These are phyloP conservation scores for Argentina silus DNA, from an alignment of 2,797 vertebrate species.

Conservation along the genomic window DNA sequence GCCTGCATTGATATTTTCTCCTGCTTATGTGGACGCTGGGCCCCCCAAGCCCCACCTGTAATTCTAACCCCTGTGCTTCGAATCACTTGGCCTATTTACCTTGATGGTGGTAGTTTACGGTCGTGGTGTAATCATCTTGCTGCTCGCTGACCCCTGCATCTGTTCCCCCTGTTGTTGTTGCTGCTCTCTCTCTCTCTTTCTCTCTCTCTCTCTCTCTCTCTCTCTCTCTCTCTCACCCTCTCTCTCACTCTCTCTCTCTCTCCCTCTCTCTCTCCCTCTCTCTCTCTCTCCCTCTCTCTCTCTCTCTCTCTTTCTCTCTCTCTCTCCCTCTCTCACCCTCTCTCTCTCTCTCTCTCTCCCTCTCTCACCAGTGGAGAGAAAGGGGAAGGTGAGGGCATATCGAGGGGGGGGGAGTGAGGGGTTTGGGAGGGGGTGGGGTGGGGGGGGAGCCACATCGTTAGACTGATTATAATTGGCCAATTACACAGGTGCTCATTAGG, in stretches of 20 bases:
- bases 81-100: background rate
- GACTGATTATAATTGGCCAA: slow-evolving; percentile 52
- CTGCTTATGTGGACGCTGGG: too few species aligned
- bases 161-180: background rate
- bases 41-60: too few species aligned
- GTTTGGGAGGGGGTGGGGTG: background rate
- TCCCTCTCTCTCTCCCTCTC: too few species aligned
- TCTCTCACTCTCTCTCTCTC: background rate
- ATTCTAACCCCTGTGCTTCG: too few species aligned
- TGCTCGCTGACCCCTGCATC: background rate
- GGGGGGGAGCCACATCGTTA: slow-evolving; percentile 21
- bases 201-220: background rate
- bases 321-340: too few species aligned
- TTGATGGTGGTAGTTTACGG: background rate
- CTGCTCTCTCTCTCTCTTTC: background rate
- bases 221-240: too few species aligned
- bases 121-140: background rate
- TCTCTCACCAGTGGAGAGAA: background rate
- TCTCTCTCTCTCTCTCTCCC: too few species aligned
- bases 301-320: background rate
- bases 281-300: background rate
- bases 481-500: slow-evolving; percentile 47
- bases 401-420: background rate
- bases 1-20: too few species aligned
- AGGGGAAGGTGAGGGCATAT: background rate